Percentiles rank a stretch among this genome's conserved stretches.
Evolutionary conservation across 2,888 invertebrate genomes (phyloP).

Genomic region (Chalcosyrphus nemorum): DNA sequence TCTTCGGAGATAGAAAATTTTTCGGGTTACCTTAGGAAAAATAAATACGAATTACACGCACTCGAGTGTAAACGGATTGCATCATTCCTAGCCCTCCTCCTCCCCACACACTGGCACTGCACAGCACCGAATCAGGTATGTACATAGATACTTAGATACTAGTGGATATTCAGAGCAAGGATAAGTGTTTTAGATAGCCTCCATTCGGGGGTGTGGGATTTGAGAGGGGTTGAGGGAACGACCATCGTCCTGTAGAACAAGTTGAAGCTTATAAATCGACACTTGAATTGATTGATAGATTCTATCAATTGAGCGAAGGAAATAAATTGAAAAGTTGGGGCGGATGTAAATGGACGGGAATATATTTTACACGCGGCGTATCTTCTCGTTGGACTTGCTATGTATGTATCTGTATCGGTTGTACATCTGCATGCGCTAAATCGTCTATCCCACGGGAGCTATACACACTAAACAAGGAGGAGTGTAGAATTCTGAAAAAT

Average conservation of each 20-base stretch:
- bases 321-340: conserved; percentile 69
- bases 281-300: conserved; percentile 71
- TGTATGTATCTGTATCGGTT: no score
- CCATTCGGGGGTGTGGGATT: neutral
- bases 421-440: conserved; percentile 52
- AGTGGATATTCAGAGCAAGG: conserved; percentile 10
- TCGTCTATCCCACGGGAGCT: conserved; percentile 37
- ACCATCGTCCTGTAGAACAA: conserved; percentile 29
- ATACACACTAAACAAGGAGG: neutral
- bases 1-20: conserved; percentile 49
- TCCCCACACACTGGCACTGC: neutral
- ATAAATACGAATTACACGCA: conserved; percentile 54
- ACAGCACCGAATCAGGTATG: neutral
- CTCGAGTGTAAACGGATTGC: conserved; percentile 50
- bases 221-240: no score
- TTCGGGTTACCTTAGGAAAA: conserved; percentile 35
- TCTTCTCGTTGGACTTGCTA: no score
- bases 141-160: neutral
- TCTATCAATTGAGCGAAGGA: conserved; percentile 71
- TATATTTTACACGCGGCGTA: conserved; percentile 45
- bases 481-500: conserved; percentile 55
- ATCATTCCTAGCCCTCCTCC: conserved; percentile 10
- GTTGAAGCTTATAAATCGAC: conserved; percentile 71
- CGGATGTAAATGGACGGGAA: conserved; percentile 65
- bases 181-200: conserved; percentile 20